These are phyloP conservation scores for Xylocampa areola DNA, from an alignment of 2,888 invertebrate genomes.

Conservation along the genomic window DNA sequence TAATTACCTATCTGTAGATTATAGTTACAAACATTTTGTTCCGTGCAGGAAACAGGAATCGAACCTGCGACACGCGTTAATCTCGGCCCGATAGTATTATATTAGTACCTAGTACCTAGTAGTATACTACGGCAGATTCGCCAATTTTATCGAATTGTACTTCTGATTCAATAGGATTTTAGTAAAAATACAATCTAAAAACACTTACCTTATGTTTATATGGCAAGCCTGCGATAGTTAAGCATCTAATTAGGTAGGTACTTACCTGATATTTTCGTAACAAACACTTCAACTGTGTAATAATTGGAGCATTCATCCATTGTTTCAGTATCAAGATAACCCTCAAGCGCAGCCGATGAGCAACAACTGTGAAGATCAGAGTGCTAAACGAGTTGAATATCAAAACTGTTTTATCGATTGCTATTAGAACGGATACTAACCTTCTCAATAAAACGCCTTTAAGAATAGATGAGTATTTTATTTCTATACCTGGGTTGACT, in stretches of 20 bases:
- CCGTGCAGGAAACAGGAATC: too few species aligned
- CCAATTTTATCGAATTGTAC: too few species aligned
- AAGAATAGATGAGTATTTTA: conserved; percentile 58
- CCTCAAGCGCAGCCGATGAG: conserved; percentile 46
- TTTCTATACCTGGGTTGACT: conserved; percentile 63
- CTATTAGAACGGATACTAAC: conserved; percentile 50
- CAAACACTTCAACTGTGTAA: conserved; percentile 24
- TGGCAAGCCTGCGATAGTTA: background rate
- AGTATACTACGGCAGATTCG: too few species aligned
- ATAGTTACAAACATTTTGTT: too few species aligned
- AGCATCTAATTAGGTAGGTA: conserved; percentile 29
- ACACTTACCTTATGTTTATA: background rate
- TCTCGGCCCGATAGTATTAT: too few species aligned
- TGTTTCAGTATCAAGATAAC: conserved; percentile 65
- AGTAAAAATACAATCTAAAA: too few species aligned
- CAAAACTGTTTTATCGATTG: conserved; percentile 73
- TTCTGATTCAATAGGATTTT: too few species aligned
- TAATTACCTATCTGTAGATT: too few species aligned
- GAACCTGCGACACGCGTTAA: too few species aligned
- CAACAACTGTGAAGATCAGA: conserved; percentile 57
- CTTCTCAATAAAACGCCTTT: conserved; percentile 50
- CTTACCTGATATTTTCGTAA: conserved; percentile 24
- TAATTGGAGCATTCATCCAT: conserved; percentile 47
- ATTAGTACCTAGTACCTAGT: too few species aligned
- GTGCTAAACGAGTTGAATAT: conserved; percentile 57